phyloP scores from a whole-genome alignment of 2,888 invertebrate species.

The Ormia ochracea region DNA sequence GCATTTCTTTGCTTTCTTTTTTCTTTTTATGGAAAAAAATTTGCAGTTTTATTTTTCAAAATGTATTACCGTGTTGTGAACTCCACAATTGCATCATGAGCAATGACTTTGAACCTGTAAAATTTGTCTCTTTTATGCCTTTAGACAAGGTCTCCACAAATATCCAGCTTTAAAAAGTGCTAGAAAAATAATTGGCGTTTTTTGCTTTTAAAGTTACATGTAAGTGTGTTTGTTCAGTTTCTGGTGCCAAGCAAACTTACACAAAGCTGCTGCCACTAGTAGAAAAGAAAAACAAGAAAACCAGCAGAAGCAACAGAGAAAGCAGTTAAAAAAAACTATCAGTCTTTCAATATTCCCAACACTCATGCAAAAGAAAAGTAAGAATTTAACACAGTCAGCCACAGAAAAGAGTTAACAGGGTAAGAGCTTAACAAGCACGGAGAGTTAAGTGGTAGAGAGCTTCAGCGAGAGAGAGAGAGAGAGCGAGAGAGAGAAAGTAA shows the following conservation, averaged over 20 bases:
- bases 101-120: constrained; percentile 77
- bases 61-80: constrained; percentile 72
- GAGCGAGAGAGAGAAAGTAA: too few species aligned
- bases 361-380: background rate
- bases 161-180: constrained; percentile 51
- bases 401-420: constrained; percentile 7
- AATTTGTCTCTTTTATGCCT: constrained; percentile 77
- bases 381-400: background rate
- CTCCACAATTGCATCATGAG: constrained; percentile 78
- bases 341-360: background rate
- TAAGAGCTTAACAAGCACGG: background rate
- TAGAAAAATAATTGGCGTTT: constrained; percentile 54
- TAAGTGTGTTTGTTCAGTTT: background rate
- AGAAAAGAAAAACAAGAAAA: constrained; percentile 14
- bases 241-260: constrained; percentile 8
- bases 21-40: background rate
- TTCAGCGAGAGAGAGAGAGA: too few species aligned
- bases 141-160: constrained; percentile 72
- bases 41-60: background rate
- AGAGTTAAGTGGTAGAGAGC: too few species aligned
- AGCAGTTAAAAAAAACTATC: constrained; percentile 26
- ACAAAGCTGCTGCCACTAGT: background rate
- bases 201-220: background rate
- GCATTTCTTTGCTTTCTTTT: constrained; percentile 12
- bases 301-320: constrained; percentile 18